Percentiles rank a stretch among this genome's conserved stretches.
Evolutionary conservation across 2,113 vertebrate species (phyloP).

Genomic region (Thunnus thynnus): DNA sequence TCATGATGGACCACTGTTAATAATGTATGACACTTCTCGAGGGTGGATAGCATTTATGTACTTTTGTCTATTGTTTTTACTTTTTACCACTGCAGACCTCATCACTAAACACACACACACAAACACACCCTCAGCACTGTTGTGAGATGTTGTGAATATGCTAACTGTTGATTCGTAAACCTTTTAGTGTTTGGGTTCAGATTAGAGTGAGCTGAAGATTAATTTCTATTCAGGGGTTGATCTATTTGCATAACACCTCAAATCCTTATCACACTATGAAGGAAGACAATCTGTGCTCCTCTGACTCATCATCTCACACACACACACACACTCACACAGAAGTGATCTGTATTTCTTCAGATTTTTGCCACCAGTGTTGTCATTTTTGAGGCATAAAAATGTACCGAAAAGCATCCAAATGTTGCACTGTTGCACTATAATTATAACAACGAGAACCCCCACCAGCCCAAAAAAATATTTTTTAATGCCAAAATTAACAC

Average conservation of each 20-base stretch:
- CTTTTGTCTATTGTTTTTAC: background rate
- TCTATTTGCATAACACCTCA: constrained; percentile 1
- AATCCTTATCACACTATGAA: constrained; percentile 4
- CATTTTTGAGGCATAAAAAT: background rate
- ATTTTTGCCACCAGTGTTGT: background rate
- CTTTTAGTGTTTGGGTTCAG: constrained; percentile 1
- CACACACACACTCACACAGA: constrained; percentile 9
- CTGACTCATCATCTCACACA: constrained; percentile 13
- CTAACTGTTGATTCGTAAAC: constrained; percentile 2
- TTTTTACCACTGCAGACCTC: background rate
- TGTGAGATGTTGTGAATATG: too few species aligned
- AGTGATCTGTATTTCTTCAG: background rate
- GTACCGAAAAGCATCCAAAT: too few species aligned
- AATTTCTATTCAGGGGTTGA: background rate
- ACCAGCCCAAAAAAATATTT: too few species aligned
- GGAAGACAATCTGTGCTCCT: constrained; percentile 6
- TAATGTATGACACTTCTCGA: constrained; percentile 23
- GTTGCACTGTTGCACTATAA: too few species aligned
- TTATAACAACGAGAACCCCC: too few species aligned
- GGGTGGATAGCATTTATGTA: background rate
- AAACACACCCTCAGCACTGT: background rate
- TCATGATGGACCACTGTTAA: constrained; percentile 38
- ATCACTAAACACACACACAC: constrained; percentile 1
- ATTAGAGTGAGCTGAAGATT: constrained; percentile 5
- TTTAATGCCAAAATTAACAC: too few species aligned